Percentiles rank a stretch among this genome's conserved stretches.
These are phyloP conservation scores for Antigone vipio DNA, from an alignment of 2,113 vertebrate genomes.

Conservation along the genomic window DNA sequence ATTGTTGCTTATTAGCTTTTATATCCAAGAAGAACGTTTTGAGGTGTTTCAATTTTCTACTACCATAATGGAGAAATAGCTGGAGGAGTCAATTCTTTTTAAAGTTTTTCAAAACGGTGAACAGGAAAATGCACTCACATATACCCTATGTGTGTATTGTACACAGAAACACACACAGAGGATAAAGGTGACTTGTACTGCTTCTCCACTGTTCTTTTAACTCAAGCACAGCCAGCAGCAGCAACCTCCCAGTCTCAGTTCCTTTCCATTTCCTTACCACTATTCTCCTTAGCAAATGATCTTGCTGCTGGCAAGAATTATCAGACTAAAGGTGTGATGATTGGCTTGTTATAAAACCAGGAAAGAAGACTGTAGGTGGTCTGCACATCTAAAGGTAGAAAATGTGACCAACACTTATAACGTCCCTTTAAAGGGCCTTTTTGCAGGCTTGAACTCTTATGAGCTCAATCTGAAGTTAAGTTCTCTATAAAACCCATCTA, in stretches of 20 bases:
- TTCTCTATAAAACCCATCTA: not conserved
- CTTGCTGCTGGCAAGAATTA: not conserved
- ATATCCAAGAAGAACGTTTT: not conserved
- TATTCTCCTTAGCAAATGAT: not conserved
- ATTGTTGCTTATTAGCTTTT: not conserved
- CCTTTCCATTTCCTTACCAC: not conserved
- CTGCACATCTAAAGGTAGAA: not conserved
- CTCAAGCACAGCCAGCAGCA: not conserved
- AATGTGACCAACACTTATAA: not conserved
- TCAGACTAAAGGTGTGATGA: not conserved
- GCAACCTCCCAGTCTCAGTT: not conserved
- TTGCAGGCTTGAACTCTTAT: not conserved
- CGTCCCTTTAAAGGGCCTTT: not conserved
- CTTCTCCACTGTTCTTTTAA: not conserved
- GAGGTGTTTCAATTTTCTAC: not conserved
- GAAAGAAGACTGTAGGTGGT: not conserved
- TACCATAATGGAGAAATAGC: not conserved
- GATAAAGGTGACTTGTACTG: not conserved
- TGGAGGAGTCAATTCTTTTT: not conserved
- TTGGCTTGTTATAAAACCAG: not conserved
- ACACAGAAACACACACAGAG: not conserved
- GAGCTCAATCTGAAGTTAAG: not conserved
- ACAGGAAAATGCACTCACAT: not conserved
- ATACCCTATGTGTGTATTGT: fast-evolving
- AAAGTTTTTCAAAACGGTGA: not conserved